These are phyloP conservation scores for Callipepla squamata DNA, from an alignment of 2,113 vertebrate genomes.

Conservation along the genomic window DNA sequence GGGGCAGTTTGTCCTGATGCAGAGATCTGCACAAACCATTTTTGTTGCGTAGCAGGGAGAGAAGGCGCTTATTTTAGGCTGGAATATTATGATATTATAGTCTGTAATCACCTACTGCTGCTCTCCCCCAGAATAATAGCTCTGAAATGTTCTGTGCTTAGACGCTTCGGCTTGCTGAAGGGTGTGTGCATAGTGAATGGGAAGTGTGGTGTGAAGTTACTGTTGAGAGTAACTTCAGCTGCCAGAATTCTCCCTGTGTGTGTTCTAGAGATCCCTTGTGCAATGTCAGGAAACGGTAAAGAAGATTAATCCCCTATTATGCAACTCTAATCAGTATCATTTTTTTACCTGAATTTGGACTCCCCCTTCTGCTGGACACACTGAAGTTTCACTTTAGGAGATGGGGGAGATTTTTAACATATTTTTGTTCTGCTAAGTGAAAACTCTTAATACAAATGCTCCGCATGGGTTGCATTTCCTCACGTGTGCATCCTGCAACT, in stretches of 20 bases:
- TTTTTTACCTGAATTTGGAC: neutral
- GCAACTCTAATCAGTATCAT: neutral
- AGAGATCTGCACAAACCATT: neutral
- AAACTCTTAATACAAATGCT: neutral
- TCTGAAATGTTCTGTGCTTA: neutral
- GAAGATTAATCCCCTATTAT: neutral
- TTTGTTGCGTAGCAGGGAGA: neutral
- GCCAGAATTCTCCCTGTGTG: neutral
- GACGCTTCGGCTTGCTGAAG: accelerated
- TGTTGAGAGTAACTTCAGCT: neutral
- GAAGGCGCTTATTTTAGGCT: neutral
- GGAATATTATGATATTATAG: neutral
- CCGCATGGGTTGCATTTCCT: neutral
- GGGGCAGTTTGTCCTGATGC: neutral
- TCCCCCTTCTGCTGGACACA: neutral
- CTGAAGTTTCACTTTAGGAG: neutral
- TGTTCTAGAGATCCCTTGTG: neutral
- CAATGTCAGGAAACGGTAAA: neutral
- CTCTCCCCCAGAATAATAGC: neutral
- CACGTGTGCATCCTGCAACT: neutral
- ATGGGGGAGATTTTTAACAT: neutral
- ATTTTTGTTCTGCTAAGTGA: neutral
- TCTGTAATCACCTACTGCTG: neutral
- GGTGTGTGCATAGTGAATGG: neutral
- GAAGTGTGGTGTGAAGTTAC: neutral